Base-by-base conservation (phyloP, 2,888 invertebrate genomes). In the Euplexia lucipara region DNA sequence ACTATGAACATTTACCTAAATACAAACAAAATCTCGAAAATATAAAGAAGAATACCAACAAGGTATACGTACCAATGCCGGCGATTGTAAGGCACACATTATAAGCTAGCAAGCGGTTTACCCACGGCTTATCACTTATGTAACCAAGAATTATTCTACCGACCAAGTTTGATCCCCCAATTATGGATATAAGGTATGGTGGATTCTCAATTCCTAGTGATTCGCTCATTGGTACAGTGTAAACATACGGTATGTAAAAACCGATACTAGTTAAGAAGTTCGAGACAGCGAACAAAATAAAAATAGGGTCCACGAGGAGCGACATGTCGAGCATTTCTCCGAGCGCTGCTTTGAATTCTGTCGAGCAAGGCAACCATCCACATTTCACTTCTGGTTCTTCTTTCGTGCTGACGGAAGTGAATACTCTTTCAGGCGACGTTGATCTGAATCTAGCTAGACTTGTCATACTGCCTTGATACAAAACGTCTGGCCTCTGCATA, bases 201-300 rank as follows among this genome's bases (percentile, higher is more conserved):
- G 97, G 96, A 59, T 96, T 95, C 18, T 92, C 86, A 35, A 98
- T 92, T 1, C 95, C 95, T 54, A 97, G 87, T 59, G 96, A 94
- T 67, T 97, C 95, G 12, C 98, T 97, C 93, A 97, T 96, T 51
- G 97, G 96, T 81, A 97, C 97, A 67, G 98, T 96, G 87, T 98
- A 99, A 57, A 99, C 97, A 88, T 98, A 99, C 37, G 99, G 99
- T 86, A 99, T 97, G 90, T 99, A 98, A 95, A 98, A 99, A 69
- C 99, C 99, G 86, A 99, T 97, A 88, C 98, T 99, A 45, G 99
- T 99, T 87, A 98, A 97, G 90, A 99, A 98, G 93, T 99, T 99
- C 41, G 99, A 99, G 59, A 98, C 83, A 14, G 97, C 97, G 91
- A 99, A 99, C 69, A 99, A 93, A 74, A 99, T 95, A 90, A 99